These are phyloP conservation scores for Dromiciops gliroides DNA, from an alignment of 2,113 vertebrate species.

Conservation along the genomic window DNA sequence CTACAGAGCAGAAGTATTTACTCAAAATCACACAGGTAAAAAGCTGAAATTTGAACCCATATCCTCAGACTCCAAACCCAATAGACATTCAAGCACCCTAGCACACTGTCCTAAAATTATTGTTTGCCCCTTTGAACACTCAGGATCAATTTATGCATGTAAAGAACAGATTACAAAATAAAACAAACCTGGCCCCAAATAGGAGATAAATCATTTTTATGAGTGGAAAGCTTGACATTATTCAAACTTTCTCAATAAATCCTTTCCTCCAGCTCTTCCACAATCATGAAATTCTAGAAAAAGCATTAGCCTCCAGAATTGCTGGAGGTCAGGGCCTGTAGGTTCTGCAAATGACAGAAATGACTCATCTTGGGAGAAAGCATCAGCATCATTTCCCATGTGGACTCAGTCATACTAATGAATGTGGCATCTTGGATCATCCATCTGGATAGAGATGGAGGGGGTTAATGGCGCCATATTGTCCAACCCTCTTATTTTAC, in stretches of 20 bases:
- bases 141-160: background rate
- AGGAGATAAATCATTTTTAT: background rate
- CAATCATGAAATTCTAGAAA: background rate
- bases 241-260: background rate
- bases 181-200: background rate
- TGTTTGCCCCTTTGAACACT: background rate
- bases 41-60: background rate
- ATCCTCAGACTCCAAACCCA: background rate
- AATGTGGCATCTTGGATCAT: background rate
- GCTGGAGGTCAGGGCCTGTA: background rate
- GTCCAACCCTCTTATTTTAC: background rate
- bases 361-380: background rate
- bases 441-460: background rate
- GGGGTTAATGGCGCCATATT: background rate
- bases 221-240: background rate
- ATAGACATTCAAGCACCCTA: background rate
- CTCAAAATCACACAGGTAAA: background rate
- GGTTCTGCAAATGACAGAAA: background rate
- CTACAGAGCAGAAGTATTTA: background rate
- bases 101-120: background rate
- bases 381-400: background rate
- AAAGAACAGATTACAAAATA: background rate
- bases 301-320: background rate
- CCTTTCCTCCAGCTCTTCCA: background rate
- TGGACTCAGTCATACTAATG: background rate